Evolutionary conservation across 2,113 vertebrate genomes (phyloP).

Genomic region (Microtus oregoni): DNA sequence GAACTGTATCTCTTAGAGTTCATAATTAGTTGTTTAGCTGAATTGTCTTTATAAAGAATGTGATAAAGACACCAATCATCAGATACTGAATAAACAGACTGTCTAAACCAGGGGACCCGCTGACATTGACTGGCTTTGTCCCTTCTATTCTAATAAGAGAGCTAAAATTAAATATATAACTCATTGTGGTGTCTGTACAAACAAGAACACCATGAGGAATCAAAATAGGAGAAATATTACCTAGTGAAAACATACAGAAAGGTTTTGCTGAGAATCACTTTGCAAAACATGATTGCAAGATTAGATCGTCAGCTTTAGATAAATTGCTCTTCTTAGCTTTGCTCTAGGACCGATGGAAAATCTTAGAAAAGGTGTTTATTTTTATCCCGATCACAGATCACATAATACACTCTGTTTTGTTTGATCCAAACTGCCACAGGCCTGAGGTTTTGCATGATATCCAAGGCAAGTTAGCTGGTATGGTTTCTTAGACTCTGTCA

Average conservation of each 20-base stretch:
- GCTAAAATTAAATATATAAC: neutral
- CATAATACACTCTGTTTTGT: neutral
- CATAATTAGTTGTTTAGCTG: neutral
- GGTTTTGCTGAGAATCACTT: neutral
- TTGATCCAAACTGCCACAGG: neutral
- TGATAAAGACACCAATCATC: neutral
- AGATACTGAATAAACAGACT: neutral
- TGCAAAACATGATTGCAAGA: neutral
- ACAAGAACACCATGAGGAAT: neutral
- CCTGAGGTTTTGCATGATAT: neutral
- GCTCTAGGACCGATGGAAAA: neutral
- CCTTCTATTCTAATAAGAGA: neutral
- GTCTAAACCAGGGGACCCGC: neutral
- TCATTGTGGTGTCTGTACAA: neutral
- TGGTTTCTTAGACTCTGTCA: neutral
- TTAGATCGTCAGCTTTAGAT: neutral
- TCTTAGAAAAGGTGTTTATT: neutral
- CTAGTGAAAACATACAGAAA: neutral
- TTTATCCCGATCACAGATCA: neutral
- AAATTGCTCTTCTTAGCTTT: neutral
- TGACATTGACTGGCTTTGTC: neutral
- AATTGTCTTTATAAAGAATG: neutral
- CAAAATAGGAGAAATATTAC: neutral
- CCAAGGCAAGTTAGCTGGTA: slow-evolving; percentile 1
- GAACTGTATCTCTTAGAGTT: neutral